phyloP scores from a whole-genome alignment of 2,888 invertebrate genomes.

The Uropetala carovei region DNA sequence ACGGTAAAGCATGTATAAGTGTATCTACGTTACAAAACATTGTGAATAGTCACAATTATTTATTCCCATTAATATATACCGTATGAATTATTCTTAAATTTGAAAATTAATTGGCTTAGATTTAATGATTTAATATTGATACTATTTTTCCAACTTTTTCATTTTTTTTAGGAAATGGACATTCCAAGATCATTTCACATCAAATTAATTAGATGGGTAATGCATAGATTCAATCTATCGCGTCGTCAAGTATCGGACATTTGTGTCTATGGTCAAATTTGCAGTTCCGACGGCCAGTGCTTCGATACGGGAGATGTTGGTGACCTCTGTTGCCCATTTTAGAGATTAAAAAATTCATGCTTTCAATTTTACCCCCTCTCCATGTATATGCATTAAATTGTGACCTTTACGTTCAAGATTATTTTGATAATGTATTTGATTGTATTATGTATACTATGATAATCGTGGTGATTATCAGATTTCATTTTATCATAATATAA shows the following conservation, averaged over 20 bases:
- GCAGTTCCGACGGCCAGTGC: background rate
- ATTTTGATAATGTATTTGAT: no score
- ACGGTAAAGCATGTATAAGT: background rate
- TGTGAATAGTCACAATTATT: no score
- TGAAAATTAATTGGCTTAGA: no score
- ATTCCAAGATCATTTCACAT: background rate
- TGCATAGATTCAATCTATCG: background rate
- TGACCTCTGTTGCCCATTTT: conserved; percentile 43
- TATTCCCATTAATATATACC: no score
- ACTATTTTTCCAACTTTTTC: no score
- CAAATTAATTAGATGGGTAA: conserved; percentile 8
- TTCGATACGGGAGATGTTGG: conserved; percentile 45
- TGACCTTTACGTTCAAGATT: background rate
- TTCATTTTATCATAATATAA: no score
- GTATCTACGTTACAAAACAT: no score
- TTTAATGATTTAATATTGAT: no score
- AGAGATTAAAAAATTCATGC: background rate
- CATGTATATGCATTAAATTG: background rate
- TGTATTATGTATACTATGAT: no score
- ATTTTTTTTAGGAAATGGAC: background rate
- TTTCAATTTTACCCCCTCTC: background rate
- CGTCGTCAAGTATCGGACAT: background rate
- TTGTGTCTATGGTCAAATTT: background rate
- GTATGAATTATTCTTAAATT: no score
- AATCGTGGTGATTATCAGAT: no score